Conservation (phyloP, 1,140 invertebrate species). For the Protaetia brevitarsis region DNA sequence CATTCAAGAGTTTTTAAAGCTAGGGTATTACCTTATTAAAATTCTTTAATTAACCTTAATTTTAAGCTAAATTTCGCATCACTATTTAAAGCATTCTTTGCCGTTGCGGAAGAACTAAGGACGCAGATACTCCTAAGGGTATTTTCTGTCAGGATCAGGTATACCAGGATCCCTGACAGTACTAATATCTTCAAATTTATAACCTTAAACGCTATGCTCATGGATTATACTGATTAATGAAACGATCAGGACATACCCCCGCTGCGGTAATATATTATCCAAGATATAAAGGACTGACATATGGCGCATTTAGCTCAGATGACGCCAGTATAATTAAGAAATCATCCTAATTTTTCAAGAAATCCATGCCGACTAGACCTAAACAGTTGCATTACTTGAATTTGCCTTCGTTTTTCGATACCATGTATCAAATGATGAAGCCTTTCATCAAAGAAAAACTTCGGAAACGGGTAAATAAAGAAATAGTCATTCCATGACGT, state of each 20-base stretch:
- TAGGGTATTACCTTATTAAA: conserved; percentile 27
- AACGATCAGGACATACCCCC: conserved; percentile 26
- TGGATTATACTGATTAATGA: conserved; percentile 30
- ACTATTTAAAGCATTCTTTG: not conserved
- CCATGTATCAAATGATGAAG: conserved; percentile 25
- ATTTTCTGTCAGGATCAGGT: not conserved
- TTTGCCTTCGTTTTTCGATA: conserved; percentile 28
- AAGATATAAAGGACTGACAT: conserved; percentile 23
- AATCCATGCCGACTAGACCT: conserved; percentile 20
- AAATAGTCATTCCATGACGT: not conserved
- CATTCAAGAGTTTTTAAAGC: conserved; percentile 40
- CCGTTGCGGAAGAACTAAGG: not conserved
- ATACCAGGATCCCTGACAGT: not conserved
- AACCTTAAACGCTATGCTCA: conserved; percentile 27
- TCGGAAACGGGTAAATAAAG: conserved; percentile 25
- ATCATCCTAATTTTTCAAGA: conserved; percentile 24
- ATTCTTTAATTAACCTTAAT: not conserved
- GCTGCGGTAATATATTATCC: conserved; percentile 17
- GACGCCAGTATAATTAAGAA: conserved; percentile 23
- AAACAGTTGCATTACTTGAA: conserved; percentile 26
- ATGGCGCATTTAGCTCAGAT: conserved; percentile 24
- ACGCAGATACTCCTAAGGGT: not conserved
- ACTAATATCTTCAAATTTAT: conserved; percentile 8
- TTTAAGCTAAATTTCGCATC: too few species aligned
- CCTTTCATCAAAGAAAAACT: conserved; percentile 30